Evolutionary conservation across 2,113 vertebrate species (phyloP), one percentile per base, ranked within the genome.

Genomic region (Poeciliopsis prolifica): DNA sequence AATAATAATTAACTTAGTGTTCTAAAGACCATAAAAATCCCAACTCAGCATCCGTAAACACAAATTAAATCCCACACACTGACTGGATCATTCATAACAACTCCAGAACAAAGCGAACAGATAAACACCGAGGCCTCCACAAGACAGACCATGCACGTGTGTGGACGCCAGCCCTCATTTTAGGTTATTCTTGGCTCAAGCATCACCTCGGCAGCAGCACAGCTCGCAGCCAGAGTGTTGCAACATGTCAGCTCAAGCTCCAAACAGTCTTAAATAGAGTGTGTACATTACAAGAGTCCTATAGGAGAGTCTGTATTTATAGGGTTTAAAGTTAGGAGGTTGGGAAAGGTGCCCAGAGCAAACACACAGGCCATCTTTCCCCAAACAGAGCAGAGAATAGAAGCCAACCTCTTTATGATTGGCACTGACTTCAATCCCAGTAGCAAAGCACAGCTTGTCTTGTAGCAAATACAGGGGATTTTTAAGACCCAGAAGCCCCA

Each of bases 261-360:
- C 31, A 9, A 7, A 80, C 79, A 42, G 51, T 61, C 65, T 78
- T 76, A 89, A 84, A 83, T 60, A 29, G 60, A 22, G 48, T 82
- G 68, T 87, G 73, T 77, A 86, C 76, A 77, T 80, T 81, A 69
- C 37, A 67, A 28, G 28, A 70, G 19, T 61, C 77, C 63, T 70
- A 80, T 63, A 80, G 48, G 63, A 62, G 70, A 72, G 67, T 68
- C 4, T 12, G 81, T 81, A 84, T 87, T 90, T 84, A 80, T 68
- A 72, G 65, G 60, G 51, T 79, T 81, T 77, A 51, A 63, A 80
- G 77, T 63, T 61, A 48, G 65, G 24, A 54, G 51, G 28, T 33
- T 70, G 42, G 74, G 69, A 77, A 70, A 37, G 33, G 22, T 68
- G 71, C 68, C 66, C 70, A 42, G 15, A 62, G 37, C 10, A 2